Evolutionary conservation across 2,888 invertebrate species (phyloP).

Genomic region (Keiferia lycopersicella): DNA sequence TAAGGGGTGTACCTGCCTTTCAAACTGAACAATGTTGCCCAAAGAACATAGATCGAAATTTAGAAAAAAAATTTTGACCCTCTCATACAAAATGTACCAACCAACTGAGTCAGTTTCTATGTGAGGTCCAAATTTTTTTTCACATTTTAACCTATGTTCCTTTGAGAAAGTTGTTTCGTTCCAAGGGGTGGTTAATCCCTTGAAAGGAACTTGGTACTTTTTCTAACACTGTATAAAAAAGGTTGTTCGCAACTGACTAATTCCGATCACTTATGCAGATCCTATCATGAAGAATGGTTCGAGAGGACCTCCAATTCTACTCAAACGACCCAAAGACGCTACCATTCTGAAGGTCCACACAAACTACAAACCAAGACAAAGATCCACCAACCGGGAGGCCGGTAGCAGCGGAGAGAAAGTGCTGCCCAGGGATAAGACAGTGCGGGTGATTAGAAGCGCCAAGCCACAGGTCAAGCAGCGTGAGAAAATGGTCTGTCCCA

Average conservation of each 20-base stretch:
- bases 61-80: too few species aligned
- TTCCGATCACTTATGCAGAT: slow-evolving; percentile 48
- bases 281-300: slow-evolving; percentile 72
- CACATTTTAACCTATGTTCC: too few species aligned
- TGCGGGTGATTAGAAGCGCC: slow-evolving; percentile 54
- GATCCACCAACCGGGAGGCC: slow-evolving; percentile 29
- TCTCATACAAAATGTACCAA: too few species aligned
- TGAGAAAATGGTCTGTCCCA: slow-evolving; percentile 76
- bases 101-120: too few species aligned
- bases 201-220: too few species aligned
- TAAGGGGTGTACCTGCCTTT: too few species aligned
- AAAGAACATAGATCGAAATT: too few species aligned
- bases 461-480: slow-evolving; percentile 56
- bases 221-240: too few species aligned
- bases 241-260: not conserved
- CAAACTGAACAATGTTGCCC: too few species aligned
- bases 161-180: too few species aligned
- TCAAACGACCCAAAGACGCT: slow-evolving; percentile 73
- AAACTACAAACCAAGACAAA: slow-evolving; percentile 48
- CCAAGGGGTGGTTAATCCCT: too few species aligned
- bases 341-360: slow-evolving; percentile 66
- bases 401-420: slow-evolving; percentile 38
- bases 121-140: too few species aligned
- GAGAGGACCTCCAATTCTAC: slow-evolving; percentile 67
- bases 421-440: slow-evolving; percentile 45